phyloP scores from a whole-genome alignment of 2,797 vertebrate species.

The Macropodus opercularis region DNA sequence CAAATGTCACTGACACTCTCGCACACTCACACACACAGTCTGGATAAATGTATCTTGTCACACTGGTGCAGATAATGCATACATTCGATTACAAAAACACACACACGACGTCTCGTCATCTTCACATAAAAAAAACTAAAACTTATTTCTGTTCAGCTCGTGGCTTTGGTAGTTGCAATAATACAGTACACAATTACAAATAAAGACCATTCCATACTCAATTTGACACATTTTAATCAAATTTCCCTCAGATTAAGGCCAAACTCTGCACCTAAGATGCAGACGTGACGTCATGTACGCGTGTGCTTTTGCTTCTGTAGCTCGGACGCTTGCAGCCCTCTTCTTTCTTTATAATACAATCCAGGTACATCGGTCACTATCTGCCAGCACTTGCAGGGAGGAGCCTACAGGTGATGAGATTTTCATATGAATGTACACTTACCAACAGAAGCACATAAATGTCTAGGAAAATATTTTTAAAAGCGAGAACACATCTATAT shows the following conservation, averaged over 20 bases:
- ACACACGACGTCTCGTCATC: slow-evolving; percentile 24
- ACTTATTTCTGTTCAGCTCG: slow-evolving; percentile 63
- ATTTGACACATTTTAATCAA: slow-evolving; percentile 23
- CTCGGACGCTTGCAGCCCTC: slow-evolving; percentile 13
- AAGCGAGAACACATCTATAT: too few species aligned
- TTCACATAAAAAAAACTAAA: slow-evolving; percentile 42
- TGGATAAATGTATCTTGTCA: slow-evolving; percentile 16
- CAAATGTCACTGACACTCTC: slow-evolving; percentile 13
- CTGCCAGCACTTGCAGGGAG: slow-evolving; percentile 90
- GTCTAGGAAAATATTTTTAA: neutral
- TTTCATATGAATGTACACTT: neutral
- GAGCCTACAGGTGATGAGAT: slow-evolving; percentile 79
- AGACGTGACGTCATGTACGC: neutral
- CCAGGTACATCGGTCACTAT: slow-evolving; percentile 91
- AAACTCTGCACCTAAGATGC: slow-evolving; percentile 1
- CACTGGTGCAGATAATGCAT: slow-evolving; percentile 40
- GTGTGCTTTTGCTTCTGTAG: slow-evolving; percentile 7
- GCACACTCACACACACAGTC: slow-evolving; percentile 8
- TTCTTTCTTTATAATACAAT: slow-evolving; percentile 86
- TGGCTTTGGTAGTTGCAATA: slow-evolving; percentile 48
- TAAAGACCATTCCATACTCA: too few species aligned
- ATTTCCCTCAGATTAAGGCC: slow-evolving; percentile 6
- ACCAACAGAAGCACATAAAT: neutral
- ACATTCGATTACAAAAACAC: slow-evolving; percentile 24
- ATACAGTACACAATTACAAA: slow-evolving; percentile 51